Percentiles rank a stretch among this genome's conserved stretches.
Evolutionary conservation across 2,113 vertebrate species (phyloP).

Genomic region (Aplodontia rufa): DNA sequence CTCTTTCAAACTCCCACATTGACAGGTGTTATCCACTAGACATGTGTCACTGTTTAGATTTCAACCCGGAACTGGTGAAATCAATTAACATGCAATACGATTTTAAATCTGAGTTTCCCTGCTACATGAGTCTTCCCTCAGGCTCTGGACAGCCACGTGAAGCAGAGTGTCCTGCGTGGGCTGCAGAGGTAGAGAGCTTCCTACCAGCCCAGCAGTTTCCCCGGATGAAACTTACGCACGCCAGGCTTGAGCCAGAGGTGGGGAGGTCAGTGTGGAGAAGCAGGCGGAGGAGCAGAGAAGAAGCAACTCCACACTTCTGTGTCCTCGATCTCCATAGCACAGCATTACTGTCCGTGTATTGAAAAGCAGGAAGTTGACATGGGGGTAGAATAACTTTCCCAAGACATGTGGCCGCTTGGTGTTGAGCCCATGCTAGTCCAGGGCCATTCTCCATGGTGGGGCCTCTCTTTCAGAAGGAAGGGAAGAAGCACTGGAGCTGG

Average conservation of each 20-base stretch:
- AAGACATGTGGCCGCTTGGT: rapidly evolving
- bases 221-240: too few relatives aligned
- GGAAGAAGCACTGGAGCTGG: rapidly evolving
- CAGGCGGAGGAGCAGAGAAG: too few relatives aligned
- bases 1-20: background rate
- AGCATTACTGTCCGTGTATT: background rate
- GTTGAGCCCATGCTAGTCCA: background rate
- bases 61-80: background rate
- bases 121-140: background rate
- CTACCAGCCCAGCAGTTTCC: background rate
- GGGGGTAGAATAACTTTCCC: background rate
- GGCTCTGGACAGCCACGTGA: rapidly evolving
- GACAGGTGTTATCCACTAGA: background rate
- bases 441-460: rapidly evolving
- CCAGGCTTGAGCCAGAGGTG: background rate
- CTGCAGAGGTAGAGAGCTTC: background rate
- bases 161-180: too few relatives aligned
- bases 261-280: too few relatives aligned
- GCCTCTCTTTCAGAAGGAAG: background rate
- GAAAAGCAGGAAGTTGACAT: background rate
- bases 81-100: background rate
- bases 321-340: background rate
- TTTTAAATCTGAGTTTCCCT: background rate
- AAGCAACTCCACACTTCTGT: background rate
- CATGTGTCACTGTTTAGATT: too few relatives aligned